Conservation (phyloP, 2,888 invertebrate genomes). For the Anthophora plumipes region DNA sequence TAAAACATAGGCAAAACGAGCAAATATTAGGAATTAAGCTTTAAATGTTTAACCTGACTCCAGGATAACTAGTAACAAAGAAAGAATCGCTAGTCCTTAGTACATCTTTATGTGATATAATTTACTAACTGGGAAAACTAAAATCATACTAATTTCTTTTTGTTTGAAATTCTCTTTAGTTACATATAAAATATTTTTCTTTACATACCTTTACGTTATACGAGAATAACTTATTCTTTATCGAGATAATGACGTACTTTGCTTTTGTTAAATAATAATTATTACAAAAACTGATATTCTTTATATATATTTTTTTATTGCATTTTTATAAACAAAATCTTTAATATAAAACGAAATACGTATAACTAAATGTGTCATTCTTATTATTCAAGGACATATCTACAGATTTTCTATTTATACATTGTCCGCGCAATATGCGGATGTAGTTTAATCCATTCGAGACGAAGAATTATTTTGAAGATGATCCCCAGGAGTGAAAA, state of each 20-base stretch:
- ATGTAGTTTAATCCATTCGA: too few relatives aligned
- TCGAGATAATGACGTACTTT: neutral
- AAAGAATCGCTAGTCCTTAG: neutral
- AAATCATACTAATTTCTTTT: conserved; percentile 7
- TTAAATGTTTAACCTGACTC: conserved; percentile 2
- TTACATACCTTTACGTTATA: conserved; percentile 4
- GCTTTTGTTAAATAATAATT: too few relatives aligned
- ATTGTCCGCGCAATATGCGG: neutral
- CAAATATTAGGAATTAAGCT: conserved; percentile 78
- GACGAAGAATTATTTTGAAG: too few relatives aligned
- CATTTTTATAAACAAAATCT: conserved; percentile 1
- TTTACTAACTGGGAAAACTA: neutral
- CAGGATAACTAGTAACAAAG: neutral
- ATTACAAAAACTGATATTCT: too few relatives aligned
- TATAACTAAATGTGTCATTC: conserved; percentile 1
- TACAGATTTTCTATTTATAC: conserved; percentile 23
- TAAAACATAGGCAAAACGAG: conserved; percentile 85
- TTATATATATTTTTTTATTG: neutral
- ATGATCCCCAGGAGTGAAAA: too few relatives aligned
- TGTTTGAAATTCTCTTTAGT: too few relatives aligned
- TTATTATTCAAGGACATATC: conserved; percentile 2
- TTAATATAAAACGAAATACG: conserved; percentile 16
- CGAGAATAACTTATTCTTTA: neutral
- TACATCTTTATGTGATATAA: neutral
- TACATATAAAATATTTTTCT: neutral